A percentile compares a stretch with the other conserved stretches of the same genome.
Conservation (phyloP, 2,113 vertebrate species). For the Suncus etruscus region DNA sequence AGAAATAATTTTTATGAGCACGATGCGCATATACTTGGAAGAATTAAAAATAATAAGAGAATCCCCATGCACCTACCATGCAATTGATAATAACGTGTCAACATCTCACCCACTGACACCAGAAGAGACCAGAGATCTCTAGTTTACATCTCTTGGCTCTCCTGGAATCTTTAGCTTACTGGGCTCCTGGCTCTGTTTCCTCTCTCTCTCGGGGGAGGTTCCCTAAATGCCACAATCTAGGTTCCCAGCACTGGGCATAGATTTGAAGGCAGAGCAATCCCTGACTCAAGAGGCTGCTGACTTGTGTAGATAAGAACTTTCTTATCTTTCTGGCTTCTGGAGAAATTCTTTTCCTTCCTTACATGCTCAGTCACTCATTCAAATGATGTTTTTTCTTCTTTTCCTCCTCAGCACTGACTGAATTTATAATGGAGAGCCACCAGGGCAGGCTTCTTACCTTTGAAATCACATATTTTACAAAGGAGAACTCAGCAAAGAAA, state of each 20-base stretch:
- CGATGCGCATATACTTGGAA: too few species aligned
- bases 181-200: neutral
- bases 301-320: neutral
- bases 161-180: too few species aligned
- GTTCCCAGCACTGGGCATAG: neutral
- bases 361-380: neutral
- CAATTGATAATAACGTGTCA: too few species aligned
- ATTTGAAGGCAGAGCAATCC: too few species aligned
- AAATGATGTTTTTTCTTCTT: neutral
- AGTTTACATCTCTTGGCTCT: too few species aligned
- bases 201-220: neutral
- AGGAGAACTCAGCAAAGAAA: conserved; percentile 60
- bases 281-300: neutral
- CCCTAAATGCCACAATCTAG: neutral
- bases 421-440: neutral
- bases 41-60: too few species aligned
- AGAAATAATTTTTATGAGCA: too few species aligned
- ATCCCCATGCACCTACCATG: too few species aligned
- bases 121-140: too few species aligned
- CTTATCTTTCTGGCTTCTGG: neutral
- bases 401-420: too few species aligned
- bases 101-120: too few species aligned
- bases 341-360: neutral
- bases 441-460: neutral
- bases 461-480: conserved; percentile 39